Base-by-base conservation (phyloP, 1,140 invertebrate species). In the Euborellia annulipes region DNA sequence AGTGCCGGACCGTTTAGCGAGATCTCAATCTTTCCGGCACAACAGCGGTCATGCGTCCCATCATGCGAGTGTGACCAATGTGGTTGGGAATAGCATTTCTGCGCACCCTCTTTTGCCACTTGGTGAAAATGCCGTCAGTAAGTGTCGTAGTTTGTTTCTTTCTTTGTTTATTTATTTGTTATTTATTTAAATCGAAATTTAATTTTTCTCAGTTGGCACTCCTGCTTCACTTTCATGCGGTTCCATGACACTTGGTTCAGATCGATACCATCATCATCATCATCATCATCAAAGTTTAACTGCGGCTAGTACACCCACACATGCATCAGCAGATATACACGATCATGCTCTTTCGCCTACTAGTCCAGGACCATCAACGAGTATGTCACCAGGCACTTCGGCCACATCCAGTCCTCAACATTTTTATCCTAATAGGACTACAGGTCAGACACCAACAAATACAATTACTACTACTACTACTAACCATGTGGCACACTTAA, bases 21-120 rank as follows among this genome's bases (percentile, higher is more conserved):
- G 79, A 79, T 82, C 79, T 70, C 79, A 82, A 69, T 84, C 79
- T 66, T 82, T 82, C 74, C 78, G 79, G 66, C 75, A 80, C 73
- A 63, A 64, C 46, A 66, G 67, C 58, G 23, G 23, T 27, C 23
- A 27, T 27, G 11, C 11, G 23, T 67, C 66, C 54, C 64, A 60
- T 67, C 67, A 69, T 68, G 56, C 70, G 55, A 72, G 70, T 62
- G 70, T 69, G 57, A 70, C 70, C 59, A 73, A 71, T 68, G 66
- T 72, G 63, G 72, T 79, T 68, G 75, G 75, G 70, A 73, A 75
- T 69, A 80, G 76, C 72, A 75, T 82, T 68, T 82, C 79, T 68
- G 80, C 79, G 65, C 79, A 82, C 71, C 80, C 80, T 68, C 75
- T 82, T 68, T 77, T 82, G 70, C 80, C 80, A 69, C 75, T 84